A percentile compares a stretch with the other conserved stretches of the same genome.
Conservation (phyloP, 2,797 vertebrate genomes). For the Silurus lanzhouensis region DNA sequence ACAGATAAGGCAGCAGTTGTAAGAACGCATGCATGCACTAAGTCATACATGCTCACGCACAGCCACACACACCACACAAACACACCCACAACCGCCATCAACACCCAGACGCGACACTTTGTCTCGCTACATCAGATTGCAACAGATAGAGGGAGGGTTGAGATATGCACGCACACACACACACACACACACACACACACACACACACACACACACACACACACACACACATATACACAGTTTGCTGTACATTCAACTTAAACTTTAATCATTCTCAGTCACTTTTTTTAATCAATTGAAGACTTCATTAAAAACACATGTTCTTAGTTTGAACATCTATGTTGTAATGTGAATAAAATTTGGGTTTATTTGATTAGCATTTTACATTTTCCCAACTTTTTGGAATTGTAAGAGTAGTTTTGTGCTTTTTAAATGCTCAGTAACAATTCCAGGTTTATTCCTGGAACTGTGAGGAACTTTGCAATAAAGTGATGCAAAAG, state of each 20-base stretch:
- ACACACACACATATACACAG: constrained; percentile 2
- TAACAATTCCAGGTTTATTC: too few species aligned
- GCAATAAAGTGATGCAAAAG: too few species aligned
- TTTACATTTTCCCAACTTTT: too few species aligned
- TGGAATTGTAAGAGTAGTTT: too few species aligned
- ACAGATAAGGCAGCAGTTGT: constrained; percentile 56
- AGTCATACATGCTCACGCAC: constrained; percentile 46
- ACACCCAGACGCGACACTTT: constrained; percentile 57
- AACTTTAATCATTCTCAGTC: background rate
- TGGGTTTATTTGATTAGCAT: too few species aligned
- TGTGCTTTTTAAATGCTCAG: too few species aligned
- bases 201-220: background rate
- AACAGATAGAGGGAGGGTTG: constrained; percentile 45
- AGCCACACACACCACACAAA: constrained; percentile 16
- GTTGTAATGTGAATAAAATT: too few species aligned
- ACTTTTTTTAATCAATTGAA: background rate
- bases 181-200: constrained; percentile 8
- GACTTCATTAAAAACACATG: background rate
- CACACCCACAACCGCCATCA: constrained; percentile 7
- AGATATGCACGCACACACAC: constrained; percentile 39
- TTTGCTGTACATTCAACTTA: background rate
- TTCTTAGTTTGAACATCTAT: too few species aligned
- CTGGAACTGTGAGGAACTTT: too few species aligned
- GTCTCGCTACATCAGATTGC: constrained; percentile 51
- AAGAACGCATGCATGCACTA: constrained; percentile 53